phyloP scores from a whole-genome alignment of 2,113 vertebrate genomes.

The Tinamus guttatus region DNA sequence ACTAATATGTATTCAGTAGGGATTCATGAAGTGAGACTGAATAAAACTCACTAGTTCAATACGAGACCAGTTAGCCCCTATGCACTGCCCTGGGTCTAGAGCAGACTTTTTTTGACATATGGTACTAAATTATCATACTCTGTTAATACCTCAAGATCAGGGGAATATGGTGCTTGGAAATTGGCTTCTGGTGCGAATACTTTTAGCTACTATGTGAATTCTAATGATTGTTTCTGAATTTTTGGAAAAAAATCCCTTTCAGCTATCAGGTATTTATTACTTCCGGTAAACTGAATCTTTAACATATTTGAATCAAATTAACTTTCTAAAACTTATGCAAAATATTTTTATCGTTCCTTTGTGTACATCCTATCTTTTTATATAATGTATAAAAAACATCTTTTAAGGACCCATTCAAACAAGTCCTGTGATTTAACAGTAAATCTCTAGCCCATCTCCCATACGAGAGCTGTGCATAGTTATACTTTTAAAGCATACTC shows the following conservation, averaged over 20 bases:
- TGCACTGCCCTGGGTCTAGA: not conserved
- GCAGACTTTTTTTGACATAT: not conserved
- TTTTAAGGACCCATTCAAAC: not conserved
- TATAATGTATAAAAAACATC: not conserved
- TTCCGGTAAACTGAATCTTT: not conserved
- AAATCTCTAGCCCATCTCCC: not conserved
- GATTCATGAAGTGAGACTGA: not conserved
- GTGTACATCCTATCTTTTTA: not conserved
- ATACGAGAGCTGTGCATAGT: not conserved
- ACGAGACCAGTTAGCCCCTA: not conserved
- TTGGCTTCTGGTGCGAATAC: not conserved
- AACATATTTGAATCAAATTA: not conserved
- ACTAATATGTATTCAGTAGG: constrained; percentile 23
- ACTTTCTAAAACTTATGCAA: not conserved
- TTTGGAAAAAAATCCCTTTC: not conserved
- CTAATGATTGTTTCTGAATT: not conserved
- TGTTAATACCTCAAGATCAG: not conserved
- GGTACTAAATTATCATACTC: not conserved
- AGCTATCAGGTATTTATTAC: not conserved
- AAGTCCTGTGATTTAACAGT: not conserved
- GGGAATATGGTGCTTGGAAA: not conserved
- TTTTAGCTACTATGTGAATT: not conserved
- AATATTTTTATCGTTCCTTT: not conserved
- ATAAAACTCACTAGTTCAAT: not conserved
- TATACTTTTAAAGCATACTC: not conserved